phyloP scores from a whole-genome alignment of 1,140 invertebrate species.

The Drosophila sp. region DNA sequence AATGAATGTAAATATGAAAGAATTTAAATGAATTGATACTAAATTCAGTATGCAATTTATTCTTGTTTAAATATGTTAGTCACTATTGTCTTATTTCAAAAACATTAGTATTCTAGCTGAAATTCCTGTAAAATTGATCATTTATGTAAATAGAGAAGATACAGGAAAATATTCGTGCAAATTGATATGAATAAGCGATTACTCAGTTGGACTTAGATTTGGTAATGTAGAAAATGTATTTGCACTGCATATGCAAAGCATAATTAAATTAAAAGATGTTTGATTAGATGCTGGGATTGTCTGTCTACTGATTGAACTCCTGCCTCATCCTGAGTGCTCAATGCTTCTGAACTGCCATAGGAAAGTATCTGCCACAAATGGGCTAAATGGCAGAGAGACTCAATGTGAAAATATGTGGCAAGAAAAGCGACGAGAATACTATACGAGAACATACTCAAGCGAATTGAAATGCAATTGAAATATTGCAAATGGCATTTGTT shows the following conservation, averaged over 20 bases:
- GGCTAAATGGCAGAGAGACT: conserved; percentile 62
- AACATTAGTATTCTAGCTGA: too few relatives aligned
- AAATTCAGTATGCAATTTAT: too few relatives aligned
- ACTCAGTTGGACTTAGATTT: conserved; percentile 24
- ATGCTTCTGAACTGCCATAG: conserved; percentile 6
- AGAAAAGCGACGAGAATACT: not conserved
- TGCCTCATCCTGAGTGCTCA: not conserved
- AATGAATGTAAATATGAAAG: not conserved
- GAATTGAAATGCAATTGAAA: conserved; percentile 77
- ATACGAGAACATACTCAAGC: conserved; percentile 47
- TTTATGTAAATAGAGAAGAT: not conserved
- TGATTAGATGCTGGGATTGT: not conserved
- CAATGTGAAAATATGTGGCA: conserved; percentile 37
- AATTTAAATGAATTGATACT: too few relatives aligned
- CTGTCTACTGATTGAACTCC: not conserved
- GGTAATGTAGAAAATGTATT: conserved; percentile 40
- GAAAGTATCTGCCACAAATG: conserved; percentile 46
- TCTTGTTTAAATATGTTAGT: too few relatives aligned
- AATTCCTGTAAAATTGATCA: not conserved
- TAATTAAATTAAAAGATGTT: conserved; percentile 60
- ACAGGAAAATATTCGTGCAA: not conserved
- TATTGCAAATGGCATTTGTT: conserved; percentile 70
- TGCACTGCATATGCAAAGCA: conserved; percentile 47
- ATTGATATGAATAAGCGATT: conserved; percentile 34
- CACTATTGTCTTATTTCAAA: too few relatives aligned